Conservation (phyloP, 2,113 vertebrate genomes). For the Kobus ellipsiprymnus region DNA sequence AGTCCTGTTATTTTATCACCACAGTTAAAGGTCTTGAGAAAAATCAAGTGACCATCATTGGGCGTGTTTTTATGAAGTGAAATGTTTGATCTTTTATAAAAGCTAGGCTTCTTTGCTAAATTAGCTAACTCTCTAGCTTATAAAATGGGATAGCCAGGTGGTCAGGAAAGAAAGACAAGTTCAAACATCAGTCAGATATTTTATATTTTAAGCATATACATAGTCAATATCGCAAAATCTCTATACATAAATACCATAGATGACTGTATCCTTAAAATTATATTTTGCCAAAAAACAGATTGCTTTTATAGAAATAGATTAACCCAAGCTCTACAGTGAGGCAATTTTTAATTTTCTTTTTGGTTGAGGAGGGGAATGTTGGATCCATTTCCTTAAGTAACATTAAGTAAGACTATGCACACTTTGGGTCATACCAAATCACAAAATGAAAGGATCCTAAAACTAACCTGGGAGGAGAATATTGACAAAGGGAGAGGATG, state of each 20-base stretch:
- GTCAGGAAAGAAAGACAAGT: conserved; percentile 53
- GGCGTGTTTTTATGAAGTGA: conserved; percentile 59
- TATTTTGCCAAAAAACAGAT: background rate
- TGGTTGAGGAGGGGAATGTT: background rate
- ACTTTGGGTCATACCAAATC: background rate
- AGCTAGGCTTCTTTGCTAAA: conserved; percentile 32
- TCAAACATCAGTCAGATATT: conserved; percentile 28
- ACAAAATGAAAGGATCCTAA: background rate
- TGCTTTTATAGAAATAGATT: background rate
- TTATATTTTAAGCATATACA: conserved; percentile 40
- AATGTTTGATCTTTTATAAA: conserved; percentile 63
- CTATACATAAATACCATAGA: conserved; percentile 7
- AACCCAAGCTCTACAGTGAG: background rate
- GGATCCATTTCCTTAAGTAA: background rate
- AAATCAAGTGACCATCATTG: conserved; percentile 43
- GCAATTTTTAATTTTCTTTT: background rate
- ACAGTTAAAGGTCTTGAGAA: conserved; percentile 67
- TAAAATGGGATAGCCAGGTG: conserved; percentile 4
- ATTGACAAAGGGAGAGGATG: background rate
- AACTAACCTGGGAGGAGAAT: background rate
- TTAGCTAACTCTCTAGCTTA: conserved; percentile 52
- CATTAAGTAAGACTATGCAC: background rate
- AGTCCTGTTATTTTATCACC: conserved; percentile 42
- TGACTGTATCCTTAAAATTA: conserved; percentile 33
- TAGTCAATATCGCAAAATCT: background rate